Conservation (phyloP, 2,888 invertebrate genomes). For the Pollenia labialis region DNA sequence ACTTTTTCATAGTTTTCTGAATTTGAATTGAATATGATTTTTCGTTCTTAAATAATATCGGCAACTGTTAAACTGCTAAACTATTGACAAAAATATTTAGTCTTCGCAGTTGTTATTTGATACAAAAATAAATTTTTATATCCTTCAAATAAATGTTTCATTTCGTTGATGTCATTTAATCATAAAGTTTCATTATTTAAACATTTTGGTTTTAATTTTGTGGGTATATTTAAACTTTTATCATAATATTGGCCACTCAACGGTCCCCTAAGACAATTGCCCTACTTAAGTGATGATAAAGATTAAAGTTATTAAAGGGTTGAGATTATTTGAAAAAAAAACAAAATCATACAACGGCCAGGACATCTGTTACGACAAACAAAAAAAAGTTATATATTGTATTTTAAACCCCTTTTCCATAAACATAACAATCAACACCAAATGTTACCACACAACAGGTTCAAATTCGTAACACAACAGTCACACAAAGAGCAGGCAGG, state of each 20-base stretch:
- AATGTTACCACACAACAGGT: slow-evolving; percentile 61
- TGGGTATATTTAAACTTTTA: slow-evolving; percentile 61
- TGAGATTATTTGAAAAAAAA: neutral
- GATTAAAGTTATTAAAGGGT: slow-evolving; percentile 1
- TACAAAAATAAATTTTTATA: too few species aligned
- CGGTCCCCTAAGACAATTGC: neutral
- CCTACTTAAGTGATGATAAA: neutral
- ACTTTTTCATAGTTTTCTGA: too few species aligned
- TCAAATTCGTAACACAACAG: slow-evolving; percentile 9
- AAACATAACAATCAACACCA: slow-evolving; percentile 67
- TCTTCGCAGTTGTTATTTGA: too few species aligned
- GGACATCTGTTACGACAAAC: neutral
- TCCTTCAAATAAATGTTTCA: too few species aligned
- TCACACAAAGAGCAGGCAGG: neutral
- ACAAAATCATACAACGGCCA: neutral
- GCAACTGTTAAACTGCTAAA: too few species aligned
- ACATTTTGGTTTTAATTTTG: slow-evolving; percentile 52
- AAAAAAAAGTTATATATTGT: neutral
- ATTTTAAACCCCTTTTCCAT: slow-evolving; percentile 47
- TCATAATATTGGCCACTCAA: neutral
- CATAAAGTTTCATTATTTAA: slow-evolving; percentile 36
- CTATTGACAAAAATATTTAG: too few species aligned
- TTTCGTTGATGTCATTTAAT: neutral
- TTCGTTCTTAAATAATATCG: too few species aligned
- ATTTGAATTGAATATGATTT: too few species aligned